phyloP scores from a whole-genome alignment of 2,113 vertebrate species.

The Oxyruncus cristatus region DNA sequence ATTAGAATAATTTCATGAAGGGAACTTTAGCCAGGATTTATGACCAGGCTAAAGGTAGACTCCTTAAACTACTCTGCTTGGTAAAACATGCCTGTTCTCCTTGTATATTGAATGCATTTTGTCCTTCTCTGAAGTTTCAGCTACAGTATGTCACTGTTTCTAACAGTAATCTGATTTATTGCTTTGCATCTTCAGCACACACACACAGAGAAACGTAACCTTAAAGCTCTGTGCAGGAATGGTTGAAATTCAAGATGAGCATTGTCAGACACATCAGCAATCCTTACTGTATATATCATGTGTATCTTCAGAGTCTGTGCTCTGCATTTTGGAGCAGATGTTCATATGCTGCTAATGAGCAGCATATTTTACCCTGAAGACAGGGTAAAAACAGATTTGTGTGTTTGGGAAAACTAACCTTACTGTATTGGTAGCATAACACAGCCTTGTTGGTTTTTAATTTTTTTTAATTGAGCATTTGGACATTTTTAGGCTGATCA shows the following conservation, averaged over 20 bases:
- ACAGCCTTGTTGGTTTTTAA: background rate
- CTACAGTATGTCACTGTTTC: background rate
- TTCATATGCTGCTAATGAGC: background rate
- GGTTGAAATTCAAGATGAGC: background rate
- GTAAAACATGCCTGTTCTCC: background rate
- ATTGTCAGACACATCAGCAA: background rate
- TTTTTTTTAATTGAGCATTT: background rate
- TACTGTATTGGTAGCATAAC: rapidly evolving
- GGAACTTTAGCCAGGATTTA: background rate
- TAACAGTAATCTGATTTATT: background rate
- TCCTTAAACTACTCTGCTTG: background rate
- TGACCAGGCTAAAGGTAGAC: no score
- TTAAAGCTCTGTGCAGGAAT: background rate
- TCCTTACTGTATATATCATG: background rate
- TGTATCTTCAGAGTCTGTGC: background rate
- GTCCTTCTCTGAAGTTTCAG: background rate
- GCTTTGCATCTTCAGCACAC: background rate
- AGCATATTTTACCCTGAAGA: no score
- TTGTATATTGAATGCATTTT: background rate
- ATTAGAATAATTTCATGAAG: background rate
- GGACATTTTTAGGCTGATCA: background rate
- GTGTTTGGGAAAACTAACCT: background rate
- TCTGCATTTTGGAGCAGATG: background rate
- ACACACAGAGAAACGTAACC: background rate
- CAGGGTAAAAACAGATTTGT: background rate